Conservation (phyloP, 2,888 invertebrate species). For the Eupeodes luniger region DNA sequence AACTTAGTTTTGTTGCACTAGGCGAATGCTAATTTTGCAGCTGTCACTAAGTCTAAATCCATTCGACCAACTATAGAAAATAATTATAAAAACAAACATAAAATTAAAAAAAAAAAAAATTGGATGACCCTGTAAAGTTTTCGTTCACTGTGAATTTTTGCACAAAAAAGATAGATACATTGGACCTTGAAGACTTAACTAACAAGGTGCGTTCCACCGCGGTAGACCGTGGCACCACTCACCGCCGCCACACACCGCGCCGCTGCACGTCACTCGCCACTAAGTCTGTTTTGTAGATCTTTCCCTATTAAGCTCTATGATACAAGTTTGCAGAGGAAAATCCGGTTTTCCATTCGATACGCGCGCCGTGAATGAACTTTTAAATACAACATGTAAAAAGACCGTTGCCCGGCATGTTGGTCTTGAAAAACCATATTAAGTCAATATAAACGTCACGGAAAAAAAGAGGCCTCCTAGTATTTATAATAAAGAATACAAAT, state of each 20-base stretch:
- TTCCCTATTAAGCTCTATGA: constrained; percentile 20
- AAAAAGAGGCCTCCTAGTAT: neutral
- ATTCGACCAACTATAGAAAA: neutral
- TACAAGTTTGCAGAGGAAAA: constrained; percentile 41
- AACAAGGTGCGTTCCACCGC: too few relatives aligned
- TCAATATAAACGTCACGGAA: neutral
- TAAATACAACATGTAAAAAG: constrained; percentile 11
- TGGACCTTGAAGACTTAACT: neutral
- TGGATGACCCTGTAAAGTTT: constrained; percentile 35
- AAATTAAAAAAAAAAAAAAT: neutral
- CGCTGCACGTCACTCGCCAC: too few relatives aligned
- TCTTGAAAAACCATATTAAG: constrained; percentile 53
- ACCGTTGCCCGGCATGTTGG: constrained; percentile 65
- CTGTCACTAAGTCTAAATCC: constrained; percentile 2
- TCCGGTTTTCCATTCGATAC: constrained; percentile 57
- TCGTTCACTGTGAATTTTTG: constrained; percentile 28
- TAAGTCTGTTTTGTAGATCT: neutral
- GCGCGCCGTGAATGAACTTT: constrained; percentile 33
- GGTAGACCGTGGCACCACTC: too few relatives aligned
- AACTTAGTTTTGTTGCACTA: neutral
- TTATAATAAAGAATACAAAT: neutral
- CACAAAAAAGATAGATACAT: constrained; percentile 2
- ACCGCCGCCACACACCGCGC: too few relatives aligned
- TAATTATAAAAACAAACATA: constrained; percentile 44
- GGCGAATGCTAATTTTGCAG: constrained; percentile 41